Evolutionary conservation across 2,888 invertebrate genomes (phyloP), one percentile per base, ranked within the genome.

Genomic region (Andrena fulva): DNA sequence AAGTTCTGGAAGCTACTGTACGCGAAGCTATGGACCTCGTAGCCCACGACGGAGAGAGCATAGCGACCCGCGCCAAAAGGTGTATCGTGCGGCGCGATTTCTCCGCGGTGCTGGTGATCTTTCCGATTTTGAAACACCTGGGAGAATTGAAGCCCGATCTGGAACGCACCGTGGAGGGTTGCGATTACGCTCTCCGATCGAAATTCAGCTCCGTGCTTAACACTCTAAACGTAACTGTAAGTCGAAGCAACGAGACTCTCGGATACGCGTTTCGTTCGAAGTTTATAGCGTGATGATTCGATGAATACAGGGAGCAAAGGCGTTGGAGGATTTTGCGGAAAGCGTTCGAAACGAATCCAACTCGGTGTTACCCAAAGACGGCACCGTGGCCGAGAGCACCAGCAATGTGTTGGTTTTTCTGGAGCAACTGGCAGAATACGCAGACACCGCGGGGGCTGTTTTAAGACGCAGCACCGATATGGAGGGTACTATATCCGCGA

Each of bases 381-480:
- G 99, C 80, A 99, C 99, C 0, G 99, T 99, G 48, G 99, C 99
- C 93, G 99, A 99, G 94, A 95, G 99, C 80, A 99, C 99, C 0
- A 98, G 98, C 83, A 99, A 99, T 91, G 98, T 99, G 62, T 96
- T 99, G 88, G 97, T 98, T 91, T 98, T 99, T 94, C 95, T 98
- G 89, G 98, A 98, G 93, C 97, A 98, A 92, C 95, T 99, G 69
- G 95, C 96, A 24, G 96, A 97, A 77, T 97, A 97, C 91, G 95
- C 96, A 54, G 97, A 97, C 90, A 97, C 97, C 0, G 96, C 98
- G 52, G 96, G 97, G 0, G 95, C 95, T 12, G 96, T 97, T 81
- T 92, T 97, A 63, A 95, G 90, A 24, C 90, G 92, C 10, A 92
- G 91, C 66, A 90, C 89, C 59, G 93, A 93, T 68, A 87, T 89